These are phyloP conservation scores for Psix sp. DNA, from an alignment of 1,140 invertebrate genomes.

Conservation along the genomic window DNA sequence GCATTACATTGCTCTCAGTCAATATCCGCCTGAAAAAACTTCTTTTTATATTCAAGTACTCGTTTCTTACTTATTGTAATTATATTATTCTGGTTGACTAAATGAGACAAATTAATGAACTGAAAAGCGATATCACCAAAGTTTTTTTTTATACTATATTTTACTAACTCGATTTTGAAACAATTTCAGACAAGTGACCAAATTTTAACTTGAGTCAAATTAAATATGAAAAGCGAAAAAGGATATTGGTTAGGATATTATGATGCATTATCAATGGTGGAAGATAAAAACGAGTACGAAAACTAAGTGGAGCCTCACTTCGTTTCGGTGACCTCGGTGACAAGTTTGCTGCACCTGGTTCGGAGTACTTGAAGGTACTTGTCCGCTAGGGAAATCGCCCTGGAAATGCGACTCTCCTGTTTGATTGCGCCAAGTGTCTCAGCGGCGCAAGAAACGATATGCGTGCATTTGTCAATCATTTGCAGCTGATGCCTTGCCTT, in stretches of 20 bases:
- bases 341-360: constrained; percentile 68
- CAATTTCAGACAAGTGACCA: too few relatives aligned
- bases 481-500: constrained; percentile 68
- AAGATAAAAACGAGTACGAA: not conserved
- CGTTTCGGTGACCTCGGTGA: constrained; percentile 68
- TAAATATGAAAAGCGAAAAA: not conserved
- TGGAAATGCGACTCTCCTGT: constrained; percentile 70
- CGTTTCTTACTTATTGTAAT: too few relatives aligned
- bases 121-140: too few relatives aligned
- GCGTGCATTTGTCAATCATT: constrained; percentile 70
- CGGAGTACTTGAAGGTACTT: constrained; percentile 69
- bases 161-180: too few relatives aligned
- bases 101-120: too few relatives aligned
- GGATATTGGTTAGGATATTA: too few relatives aligned
- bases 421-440: constrained; percentile 73
- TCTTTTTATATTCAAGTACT: constrained; percentile 8
- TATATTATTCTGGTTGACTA: too few relatives aligned
- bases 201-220: too few relatives aligned
- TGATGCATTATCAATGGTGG: too few relatives aligned
- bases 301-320: constrained; percentile 66
- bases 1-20: constrained; percentile 69
- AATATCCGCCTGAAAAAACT: constrained; percentile 69
- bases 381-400: constrained; percentile 68
- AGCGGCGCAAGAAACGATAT: constrained; percentile 69
- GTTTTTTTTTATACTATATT: too few relatives aligned